phyloP scores from a whole-genome alignment of 2,888 invertebrate genomes.

The Matsumyia berberina region DNA sequence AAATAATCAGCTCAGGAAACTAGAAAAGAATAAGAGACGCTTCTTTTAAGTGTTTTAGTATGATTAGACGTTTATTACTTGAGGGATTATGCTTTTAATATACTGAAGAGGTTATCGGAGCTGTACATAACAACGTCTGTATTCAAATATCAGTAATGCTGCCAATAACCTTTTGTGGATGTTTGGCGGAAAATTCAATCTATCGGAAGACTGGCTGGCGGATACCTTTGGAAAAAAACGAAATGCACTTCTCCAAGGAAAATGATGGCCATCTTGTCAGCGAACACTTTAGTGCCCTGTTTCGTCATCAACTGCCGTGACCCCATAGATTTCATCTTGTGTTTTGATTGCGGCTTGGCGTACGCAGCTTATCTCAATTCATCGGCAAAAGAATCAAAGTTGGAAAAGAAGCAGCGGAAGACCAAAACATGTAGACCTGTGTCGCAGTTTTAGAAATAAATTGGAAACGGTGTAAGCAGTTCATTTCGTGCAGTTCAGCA shows the following conservation, averaged over 20 bases:
- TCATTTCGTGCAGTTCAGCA: no score
- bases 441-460: no score
- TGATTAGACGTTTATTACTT: conserved; percentile 10
- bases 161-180: background rate
- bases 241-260: background rate
- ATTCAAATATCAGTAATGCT: conserved; percentile 30
- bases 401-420: no score
- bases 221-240: background rate
- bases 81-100: conserved; percentile 14
- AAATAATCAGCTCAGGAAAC: background rate
- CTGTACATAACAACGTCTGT: conserved; percentile 22
- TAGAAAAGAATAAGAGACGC: background rate
- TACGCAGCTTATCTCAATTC: no score
- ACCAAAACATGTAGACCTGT: no score
- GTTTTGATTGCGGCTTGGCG: no score
- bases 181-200: background rate
- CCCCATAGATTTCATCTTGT: background rate
- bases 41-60: conserved; percentile 22
- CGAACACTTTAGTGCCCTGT: background rate
- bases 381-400: no score
- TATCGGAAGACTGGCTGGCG: background rate
- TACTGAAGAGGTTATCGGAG: conserved; percentile 12
- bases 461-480: no score
- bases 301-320: background rate
- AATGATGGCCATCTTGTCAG: background rate